These are phyloP conservation scores for Lordiphosa andalusiaca DNA, from an alignment of 2,888 invertebrate genomes.

Conservation along the genomic window DNA sequence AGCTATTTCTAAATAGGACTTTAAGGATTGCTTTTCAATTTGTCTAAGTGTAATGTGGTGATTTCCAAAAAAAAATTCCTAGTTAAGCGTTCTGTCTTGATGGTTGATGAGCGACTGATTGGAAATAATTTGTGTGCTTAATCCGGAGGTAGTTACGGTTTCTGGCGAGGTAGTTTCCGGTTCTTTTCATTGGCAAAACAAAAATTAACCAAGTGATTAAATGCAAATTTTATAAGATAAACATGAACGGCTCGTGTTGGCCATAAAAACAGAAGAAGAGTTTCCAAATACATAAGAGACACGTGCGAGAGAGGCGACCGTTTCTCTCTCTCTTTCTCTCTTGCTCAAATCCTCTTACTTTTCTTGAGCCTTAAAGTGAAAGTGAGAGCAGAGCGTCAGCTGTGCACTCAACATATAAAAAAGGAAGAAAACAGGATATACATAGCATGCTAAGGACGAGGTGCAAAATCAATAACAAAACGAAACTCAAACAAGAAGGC, in stretches of 20 bases:
- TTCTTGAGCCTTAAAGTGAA: conserved; percentile 21
- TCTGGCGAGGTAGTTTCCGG: too few species aligned
- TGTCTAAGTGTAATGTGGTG: conserved; percentile 18
- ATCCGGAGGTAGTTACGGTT: too few species aligned
- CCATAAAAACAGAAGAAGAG: conserved; percentile 54
- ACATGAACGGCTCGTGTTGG: conserved; percentile 59
- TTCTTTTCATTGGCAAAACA: too few species aligned
- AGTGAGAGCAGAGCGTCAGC: conserved; percentile 33
- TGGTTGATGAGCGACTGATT: conserved; percentile 8
- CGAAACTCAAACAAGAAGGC: conserved; percentile 28
- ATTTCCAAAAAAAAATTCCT: conserved; percentile 47
- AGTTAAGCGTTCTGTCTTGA: conserved; percentile 41
- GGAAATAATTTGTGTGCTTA: conserved; percentile 30
- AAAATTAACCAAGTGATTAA: too few species aligned
- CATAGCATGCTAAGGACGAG: conserved; percentile 28
- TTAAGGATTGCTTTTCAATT: conserved; percentile 65
- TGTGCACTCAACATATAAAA: conserved; percentile 25
- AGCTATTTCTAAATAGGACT: conserved; percentile 34
- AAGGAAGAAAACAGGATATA: conserved; percentile 49
- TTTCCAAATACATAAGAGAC: conserved; percentile 26
- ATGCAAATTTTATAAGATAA: too few species aligned
- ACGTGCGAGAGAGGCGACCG: conserved; percentile 11
- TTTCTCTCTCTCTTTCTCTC: too few species aligned
- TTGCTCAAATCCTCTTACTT: too few species aligned
- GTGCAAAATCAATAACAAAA: conserved; percentile 64